Evolutionary conservation across 2,888 invertebrate species (phyloP), one percentile per base, ranked within the genome.

Genomic region (Dorcus parallelipipedus): DNA sequence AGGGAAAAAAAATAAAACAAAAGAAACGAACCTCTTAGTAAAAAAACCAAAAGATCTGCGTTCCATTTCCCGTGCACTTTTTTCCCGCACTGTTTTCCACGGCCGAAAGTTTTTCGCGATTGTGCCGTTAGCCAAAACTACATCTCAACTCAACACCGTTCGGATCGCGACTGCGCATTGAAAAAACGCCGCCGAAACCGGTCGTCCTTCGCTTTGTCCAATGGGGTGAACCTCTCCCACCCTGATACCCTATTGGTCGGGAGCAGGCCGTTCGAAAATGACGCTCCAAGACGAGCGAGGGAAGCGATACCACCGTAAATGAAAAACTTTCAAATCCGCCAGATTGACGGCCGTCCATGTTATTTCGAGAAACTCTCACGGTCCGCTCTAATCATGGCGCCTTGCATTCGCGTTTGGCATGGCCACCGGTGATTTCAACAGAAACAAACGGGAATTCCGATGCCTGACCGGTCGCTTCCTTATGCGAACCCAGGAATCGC

Each of bases 31-130:
- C 88, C 88, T 88, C 87, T 88, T 88, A 79, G 87, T 87, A 86
- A 85, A 87, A 85, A 88, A 88, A 84, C 86, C 87, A 84, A 85
- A 86, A 84, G 86, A 85, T 83, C 87, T 85, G 83, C 87, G 87
- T 86, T 88, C 88, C 88, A 88, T 88, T 84, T 83, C 86, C 72
- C 85, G 84, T 81, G 81, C 82, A 81, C 79, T 52, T 14, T 41
- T 20, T 48, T 79, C 76, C 70, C 47, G 52, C 39, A 49, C 9
- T 49, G 17, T 49, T 23, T 17, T 38, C 14, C 54, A 45, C 59
- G 48, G 49, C 49, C 56, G 20, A 47, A 59, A 62, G 53, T 63
- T 63, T 63, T 61, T 61, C 56, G 53, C 59, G 58, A 56, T 60
- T 61, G 61, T 58, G 26, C 39, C 23, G 38, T 54, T 62, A 53